A percentile compares a stretch with the other conserved stretches of the same genome.
phyloP scores from a whole-genome alignment of 2,797 vertebrate genomes.

The Acrossocheilus wenchowensis region DNA sequence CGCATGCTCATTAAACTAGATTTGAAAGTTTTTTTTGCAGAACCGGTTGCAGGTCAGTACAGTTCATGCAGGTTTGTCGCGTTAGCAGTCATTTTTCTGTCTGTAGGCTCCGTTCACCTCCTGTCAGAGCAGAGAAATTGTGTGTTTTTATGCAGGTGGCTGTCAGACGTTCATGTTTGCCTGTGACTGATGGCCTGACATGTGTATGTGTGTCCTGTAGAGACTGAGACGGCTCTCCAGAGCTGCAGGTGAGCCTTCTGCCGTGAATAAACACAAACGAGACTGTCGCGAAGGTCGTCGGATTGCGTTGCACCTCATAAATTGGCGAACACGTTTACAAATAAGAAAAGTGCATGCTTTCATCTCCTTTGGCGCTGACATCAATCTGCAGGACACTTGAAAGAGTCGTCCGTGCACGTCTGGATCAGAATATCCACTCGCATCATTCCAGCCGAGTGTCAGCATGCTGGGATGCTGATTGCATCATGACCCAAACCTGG shows the following conservation, averaged over 20 bases:
- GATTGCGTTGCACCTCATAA: not conserved
- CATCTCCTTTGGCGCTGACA: not conserved
- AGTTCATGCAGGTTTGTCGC: not conserved
- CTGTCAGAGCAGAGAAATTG: not conserved
- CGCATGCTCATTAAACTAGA: not conserved
- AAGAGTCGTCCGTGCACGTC: not conserved
- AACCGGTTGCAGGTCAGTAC: not conserved
- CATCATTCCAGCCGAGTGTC: conserved; percentile 6
- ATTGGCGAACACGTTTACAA: not conserved
- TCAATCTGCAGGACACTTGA: not conserved
- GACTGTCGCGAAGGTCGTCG: not conserved
- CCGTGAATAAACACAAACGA: conserved; percentile 2
- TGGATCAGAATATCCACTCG: not conserved
- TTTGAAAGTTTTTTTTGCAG: not conserved
- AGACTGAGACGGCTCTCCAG: not conserved
- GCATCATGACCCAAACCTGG: not conserved
- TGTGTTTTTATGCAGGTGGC: not conserved
- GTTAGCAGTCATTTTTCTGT: not conserved
- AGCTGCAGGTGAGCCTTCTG: not conserved
- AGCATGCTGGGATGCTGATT: not conserved
- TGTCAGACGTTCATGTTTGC: not conserved
- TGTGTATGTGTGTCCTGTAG: conserved; percentile 8
- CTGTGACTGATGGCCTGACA: conserved; percentile 22
- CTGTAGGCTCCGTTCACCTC: not conserved
- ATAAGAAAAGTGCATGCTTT: not conserved